Evolutionary conservation across 2,113 vertebrate genomes (phyloP), one percentile per base, ranked within the genome.

Genomic region (Eurypyga helias): DNA sequence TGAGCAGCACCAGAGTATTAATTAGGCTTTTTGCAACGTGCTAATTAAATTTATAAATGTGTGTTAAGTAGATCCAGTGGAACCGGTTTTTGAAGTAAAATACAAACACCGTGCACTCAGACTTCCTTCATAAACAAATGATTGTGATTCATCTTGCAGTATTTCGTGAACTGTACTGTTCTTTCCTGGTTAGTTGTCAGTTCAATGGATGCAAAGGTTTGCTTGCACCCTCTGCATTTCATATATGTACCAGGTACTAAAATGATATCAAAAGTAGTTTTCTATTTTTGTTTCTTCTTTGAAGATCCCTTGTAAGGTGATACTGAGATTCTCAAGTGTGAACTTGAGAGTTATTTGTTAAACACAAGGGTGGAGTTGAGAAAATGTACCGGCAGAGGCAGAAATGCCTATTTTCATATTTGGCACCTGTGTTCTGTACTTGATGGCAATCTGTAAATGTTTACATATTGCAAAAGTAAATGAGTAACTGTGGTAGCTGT

Each of bases 111-210:
- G 0, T 4, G 1, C 80, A 16, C 65, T 79, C 84, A 85, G 81
- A 89, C 96, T 96, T 97, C 96, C 96, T 94, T 79, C 89, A 89
- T 90, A 95, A 95, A 94, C 96, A 97, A 94, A 89, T 87, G 60
- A 52, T 91, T 92, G 83, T 93, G 95, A 96, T 93, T 97, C 95
- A 96, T 93, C 85, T 69, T 86, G 75, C 75, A 90, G 75, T 70
- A 73, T 83, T 90, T 70, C 60, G 36, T 91, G 76, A 96, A 54
- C 85, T 57, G 34, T 48, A 10, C 0, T 0, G 73, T 82, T 92
- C 38, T 90, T 96, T 93, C 89, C 92, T 92, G 52, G 64, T 91
- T 88, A 66, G 49, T 41, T 81, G 45, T 71, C 57, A 88, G 72
- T 62, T 86, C 67, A n/a, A 1, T 55, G 76, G 90, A 33, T 34